Conservation (phyloP, 1,140 invertebrate species). For the Apis dorsata region DNA sequence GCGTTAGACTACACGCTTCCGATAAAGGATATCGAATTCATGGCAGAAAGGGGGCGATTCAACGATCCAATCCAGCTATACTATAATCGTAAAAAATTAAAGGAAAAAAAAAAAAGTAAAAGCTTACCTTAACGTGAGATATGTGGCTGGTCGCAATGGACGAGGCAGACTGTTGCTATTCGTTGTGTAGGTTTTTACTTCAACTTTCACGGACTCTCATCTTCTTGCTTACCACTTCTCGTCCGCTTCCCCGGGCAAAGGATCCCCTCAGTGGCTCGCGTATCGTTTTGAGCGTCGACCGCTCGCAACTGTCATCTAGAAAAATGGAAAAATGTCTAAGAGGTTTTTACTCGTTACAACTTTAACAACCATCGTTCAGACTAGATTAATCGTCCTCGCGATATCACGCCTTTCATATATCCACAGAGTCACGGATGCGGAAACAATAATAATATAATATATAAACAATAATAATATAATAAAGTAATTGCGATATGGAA, state of each 20-base stretch:
- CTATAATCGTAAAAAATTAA: no score
- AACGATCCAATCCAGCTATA: no score
- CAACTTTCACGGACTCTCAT: constrained; percentile 67
- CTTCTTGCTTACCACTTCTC: constrained; percentile 38
- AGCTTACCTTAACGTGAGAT: constrained; percentile 73
- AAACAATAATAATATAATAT: no score
- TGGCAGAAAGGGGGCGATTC: no score
- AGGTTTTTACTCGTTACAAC: not conserved
- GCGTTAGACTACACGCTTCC: no score
- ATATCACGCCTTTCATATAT: not conserved
- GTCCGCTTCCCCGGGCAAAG: constrained; percentile 40
- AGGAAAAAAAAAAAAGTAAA: no score
- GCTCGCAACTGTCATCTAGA: constrained; percentile 49
- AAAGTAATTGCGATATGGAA: not conserved
- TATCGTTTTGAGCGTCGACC: constrained; percentile 35
- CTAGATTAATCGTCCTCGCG: not conserved
- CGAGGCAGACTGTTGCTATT: constrained; percentile 71
- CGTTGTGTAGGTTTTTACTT: constrained; percentile 65
- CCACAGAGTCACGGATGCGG: no score
- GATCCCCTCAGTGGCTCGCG: constrained; percentile 45
- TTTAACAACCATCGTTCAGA: not conserved
- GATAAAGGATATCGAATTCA: no score
- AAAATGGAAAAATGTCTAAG: not conserved
- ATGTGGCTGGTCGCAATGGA: constrained; percentile 70
- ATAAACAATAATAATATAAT: no score